Base-by-base conservation (phyloP, 2,113 vertebrate species). In the Danionella cerebrum region DNA sequence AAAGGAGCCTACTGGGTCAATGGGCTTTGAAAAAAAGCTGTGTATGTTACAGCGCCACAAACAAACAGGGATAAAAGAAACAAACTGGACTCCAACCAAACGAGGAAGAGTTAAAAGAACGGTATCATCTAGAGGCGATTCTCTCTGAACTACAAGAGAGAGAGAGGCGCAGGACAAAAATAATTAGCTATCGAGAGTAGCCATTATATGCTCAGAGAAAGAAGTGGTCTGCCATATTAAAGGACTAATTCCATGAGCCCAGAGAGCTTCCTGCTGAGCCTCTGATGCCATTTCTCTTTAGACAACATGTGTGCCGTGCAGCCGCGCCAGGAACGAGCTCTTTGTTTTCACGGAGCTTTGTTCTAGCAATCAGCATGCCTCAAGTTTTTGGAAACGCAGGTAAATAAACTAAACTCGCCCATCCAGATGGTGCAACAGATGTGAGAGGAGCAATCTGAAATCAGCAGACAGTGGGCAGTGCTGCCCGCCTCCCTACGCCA, bases 201-300 rank as follows among this genome's bases (percentile, higher is more conserved):
- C 90, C 89, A 89, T 92, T 91, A 91, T 90, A 89, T 89, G 93
- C 91, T 92, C 92, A 84, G 87, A 91, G 89, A 90, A 87, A 88
- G 89, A 90, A 92, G 88, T 89, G 88, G 89, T 90, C 85, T 86
- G 71, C 84, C 86, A 89, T 90, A 93, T 96, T 95, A 94, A 92
- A 93, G 92, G 92, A 89, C 91, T 91, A 89, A 91, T 89, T 90
- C 89, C 88, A 87, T 90, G 91, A 87, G 90, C 90, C 93, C 90
- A 84, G 89, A 91, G 90, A 89, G 91, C 87, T 91, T 95, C 94
- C 94, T 88, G 91, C 96, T 94, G 94, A 89, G 94, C 86, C 89
- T 94, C 94, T 94, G 95, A 98, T 96, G 95, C 93, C 94, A 93
- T 91, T 95, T 95, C 89, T 97, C 94, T 96, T 97, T 94, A 96